These are phyloP conservation scores for Eugnorisma glareosa DNA, from an alignment of 2,888 invertebrate species.

Conservation along the genomic window DNA sequence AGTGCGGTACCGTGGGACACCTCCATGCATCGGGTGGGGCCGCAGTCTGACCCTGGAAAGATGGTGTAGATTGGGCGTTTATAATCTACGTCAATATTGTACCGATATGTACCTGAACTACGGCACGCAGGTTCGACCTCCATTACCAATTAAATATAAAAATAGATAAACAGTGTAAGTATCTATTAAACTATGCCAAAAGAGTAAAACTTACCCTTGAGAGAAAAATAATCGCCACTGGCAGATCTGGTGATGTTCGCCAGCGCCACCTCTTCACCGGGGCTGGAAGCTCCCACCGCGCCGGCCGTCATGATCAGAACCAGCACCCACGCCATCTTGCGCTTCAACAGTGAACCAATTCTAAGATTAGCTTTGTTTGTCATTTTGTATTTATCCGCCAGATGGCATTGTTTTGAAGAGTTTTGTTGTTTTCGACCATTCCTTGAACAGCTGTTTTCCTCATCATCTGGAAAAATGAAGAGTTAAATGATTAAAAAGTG, in stretches of 20 bases:
- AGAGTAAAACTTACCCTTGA: conserved; percentile 83
- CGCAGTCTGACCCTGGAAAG: conserved; percentile 88
- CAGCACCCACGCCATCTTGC: conserved; percentile 81
- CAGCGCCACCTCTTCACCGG: conserved; percentile 83
- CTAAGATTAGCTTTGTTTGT: conserved; percentile 59
- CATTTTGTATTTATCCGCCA: conserved; percentile 70
- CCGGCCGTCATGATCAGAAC: conserved; percentile 71
- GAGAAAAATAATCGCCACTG: conserved; percentile 91
- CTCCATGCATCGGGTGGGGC: conserved; percentile 92
- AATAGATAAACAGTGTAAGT: not conserved
- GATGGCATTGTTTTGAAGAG: conserved; percentile 67
- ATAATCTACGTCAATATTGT: not conserved
- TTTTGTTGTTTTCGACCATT: conserved; percentile 62
- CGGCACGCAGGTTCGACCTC: not conserved
- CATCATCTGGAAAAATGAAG: conserved; percentile 69
- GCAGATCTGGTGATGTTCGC: conserved; percentile 91
- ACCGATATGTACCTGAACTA: not conserved
- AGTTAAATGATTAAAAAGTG: conserved; percentile 20
- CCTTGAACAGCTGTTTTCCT: conserved; percentile 52
- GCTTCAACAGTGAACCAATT: conserved; percentile 57
- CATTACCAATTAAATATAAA: too few species aligned
- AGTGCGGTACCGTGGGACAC: conserved; percentile 92
- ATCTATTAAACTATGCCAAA: conserved; percentile 1
- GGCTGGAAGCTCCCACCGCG: conserved; percentile 68
- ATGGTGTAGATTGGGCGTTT: not conserved